phyloP scores from a whole-genome alignment of 2,888 invertebrate genomes.

The Melikaiella ostensackeni region DNA sequence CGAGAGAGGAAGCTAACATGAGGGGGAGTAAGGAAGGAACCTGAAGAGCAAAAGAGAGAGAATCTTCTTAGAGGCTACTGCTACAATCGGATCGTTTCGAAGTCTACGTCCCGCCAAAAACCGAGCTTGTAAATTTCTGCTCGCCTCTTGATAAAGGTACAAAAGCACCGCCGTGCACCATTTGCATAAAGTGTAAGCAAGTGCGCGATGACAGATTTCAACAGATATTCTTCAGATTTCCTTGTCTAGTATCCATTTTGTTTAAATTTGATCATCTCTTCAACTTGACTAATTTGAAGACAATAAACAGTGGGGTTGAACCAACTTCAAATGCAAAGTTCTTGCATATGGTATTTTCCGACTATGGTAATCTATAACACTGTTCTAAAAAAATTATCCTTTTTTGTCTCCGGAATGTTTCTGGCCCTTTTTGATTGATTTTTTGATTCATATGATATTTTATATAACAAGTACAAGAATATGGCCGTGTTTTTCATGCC shows the following conservation, averaged over 20 bases:
- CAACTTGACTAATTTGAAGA: too few relatives aligned
- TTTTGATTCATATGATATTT: too few relatives aligned
- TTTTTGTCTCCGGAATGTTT: too few relatives aligned
- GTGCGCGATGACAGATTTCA: slow-evolving; percentile 32
- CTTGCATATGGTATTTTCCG: too few relatives aligned
- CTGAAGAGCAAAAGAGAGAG: slow-evolving; percentile 5
- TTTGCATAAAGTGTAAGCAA: slow-evolving; percentile 59
- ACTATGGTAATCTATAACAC: too few relatives aligned
- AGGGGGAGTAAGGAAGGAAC: slow-evolving; percentile 12
- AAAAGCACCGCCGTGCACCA: slow-evolving; percentile 65
- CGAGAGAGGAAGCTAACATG: neutral
- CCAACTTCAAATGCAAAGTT: too few relatives aligned
- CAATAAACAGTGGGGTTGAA: too few relatives aligned
- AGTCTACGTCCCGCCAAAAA: slow-evolving; percentile 38
- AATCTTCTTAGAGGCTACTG: slow-evolving; percentile 38
- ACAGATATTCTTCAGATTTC: neutral
- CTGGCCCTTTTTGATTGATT: too few relatives aligned
- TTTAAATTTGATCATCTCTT: neutral
- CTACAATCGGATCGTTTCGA: neutral
- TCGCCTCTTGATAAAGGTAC: slow-evolving; percentile 67
- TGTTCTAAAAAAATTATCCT: too few relatives aligned
- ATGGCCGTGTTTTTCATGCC: too few relatives aligned
- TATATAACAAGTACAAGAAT: too few relatives aligned
- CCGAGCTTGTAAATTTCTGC: slow-evolving; percentile 72
- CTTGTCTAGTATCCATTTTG: neutral